Percentiles rank a stretch among this genome's conserved stretches.
Conservation (phyloP, 2,113 vertebrate species). For the Cebus imitator region DNA sequence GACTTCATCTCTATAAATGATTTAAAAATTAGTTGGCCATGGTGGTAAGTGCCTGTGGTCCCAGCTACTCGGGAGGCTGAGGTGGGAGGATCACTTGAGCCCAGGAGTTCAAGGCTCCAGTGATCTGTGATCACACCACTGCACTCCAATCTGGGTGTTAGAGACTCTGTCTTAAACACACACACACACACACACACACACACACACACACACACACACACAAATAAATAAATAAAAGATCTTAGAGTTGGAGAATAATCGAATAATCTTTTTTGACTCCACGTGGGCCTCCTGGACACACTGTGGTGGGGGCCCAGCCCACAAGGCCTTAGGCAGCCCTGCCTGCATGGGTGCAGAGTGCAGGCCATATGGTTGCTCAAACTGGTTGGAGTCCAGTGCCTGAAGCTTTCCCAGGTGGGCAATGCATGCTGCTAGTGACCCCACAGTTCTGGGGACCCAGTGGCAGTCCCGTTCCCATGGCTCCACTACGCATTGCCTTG, state of each 20-base stretch:
- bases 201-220: too few species aligned
- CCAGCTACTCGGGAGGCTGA: too few species aligned
- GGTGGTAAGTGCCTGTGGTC: too few species aligned
- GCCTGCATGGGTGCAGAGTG: not conserved
- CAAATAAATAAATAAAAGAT: too few species aligned
- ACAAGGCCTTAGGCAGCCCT: not conserved
- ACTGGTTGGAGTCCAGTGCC: not conserved
- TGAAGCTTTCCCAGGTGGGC: not conserved
- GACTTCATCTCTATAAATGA: too few species aligned
- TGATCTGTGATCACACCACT: too few species aligned
- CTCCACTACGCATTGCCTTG: not conserved
- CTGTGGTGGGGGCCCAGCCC: not conserved
- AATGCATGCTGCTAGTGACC: not conserved
- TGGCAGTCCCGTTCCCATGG: not conserved
- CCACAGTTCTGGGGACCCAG: not conserved
- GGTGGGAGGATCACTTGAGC: too few species aligned
- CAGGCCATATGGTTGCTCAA: not conserved
- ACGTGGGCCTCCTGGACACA: not conserved
- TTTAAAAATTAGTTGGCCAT: too few species aligned
- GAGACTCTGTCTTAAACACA: too few species aligned
- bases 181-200: too few species aligned
- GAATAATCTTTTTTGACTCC: not conserved
- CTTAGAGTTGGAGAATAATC: not conserved
- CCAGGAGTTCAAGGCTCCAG: too few species aligned
- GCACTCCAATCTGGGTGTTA: too few species aligned